Base-by-base conservation (phyloP, 2,797 vertebrate species). In the Myoxocephalus aenaeus region DNA sequence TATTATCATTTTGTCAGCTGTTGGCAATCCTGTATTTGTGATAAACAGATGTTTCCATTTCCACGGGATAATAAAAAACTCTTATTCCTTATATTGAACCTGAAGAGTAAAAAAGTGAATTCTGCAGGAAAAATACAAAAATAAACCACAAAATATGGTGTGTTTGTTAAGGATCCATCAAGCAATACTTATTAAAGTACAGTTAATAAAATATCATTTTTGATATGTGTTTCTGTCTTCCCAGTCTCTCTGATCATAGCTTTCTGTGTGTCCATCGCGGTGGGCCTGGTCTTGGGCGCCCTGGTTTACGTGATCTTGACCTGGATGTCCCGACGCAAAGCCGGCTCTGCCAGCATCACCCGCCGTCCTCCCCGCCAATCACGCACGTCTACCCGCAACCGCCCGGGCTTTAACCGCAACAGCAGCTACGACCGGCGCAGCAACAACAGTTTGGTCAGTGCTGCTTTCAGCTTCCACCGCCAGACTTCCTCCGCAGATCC, bases 401-500 rank as follows among this genome's bases (percentile, higher is more conserved):
- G 96, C n/a, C 95, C 95, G 2, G 96, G 96, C 1, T 98, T 98
- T 79, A 96, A 96, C 86, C 97, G 97, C 64, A 96, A 96, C 93
- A 93, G 91, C 83, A 91, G 92, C 92, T 96, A 96, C 0, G 98
- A 99, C 77, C 96, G 97, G 0, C 95, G 97, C 3, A 95, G 95
- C 90, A 96, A 96, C 91, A 96, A 95, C 90, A 99, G 97, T 89
- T 96, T 99, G 87, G 94, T 98, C 73, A 97, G 96, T 22, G 94
- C 98, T 40, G 97, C 98, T 22, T 97, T 98, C 82, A 97, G 96
- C 53, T 98, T 99, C 89, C 97, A 99, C 87, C 94, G 97, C 0
- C 98, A 99, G 85, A 93, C 95, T 0, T 94, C 94, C 59, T 96
- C 97, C 54, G 85, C 96, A 53, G 98, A 99, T 61, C 96, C 95